Percentiles rank a stretch among this genome's conserved stretches.
These are phyloP conservation scores for Ganaspis brasiliensis DNA, from an alignment of 2,888 invertebrate genomes.

Conservation along the genomic window DNA sequence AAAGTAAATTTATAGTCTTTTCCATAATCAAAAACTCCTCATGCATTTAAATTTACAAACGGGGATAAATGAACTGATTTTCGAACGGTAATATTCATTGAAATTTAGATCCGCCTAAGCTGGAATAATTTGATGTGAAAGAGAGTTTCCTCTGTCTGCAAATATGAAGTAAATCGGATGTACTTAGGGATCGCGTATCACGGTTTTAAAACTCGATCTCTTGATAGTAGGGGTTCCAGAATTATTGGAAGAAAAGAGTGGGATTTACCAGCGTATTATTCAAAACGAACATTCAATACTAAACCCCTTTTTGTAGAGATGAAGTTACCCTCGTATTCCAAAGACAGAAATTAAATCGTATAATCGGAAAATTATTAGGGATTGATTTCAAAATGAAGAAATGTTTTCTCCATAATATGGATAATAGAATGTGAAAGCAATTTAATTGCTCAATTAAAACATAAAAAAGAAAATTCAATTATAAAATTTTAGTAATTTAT, in stretches of 20 bases:
- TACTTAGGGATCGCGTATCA: slow-evolving; percentile 14
- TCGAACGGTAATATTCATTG: background rate
- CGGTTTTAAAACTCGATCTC: slow-evolving; percentile 10
- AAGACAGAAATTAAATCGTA: too few species aligned
- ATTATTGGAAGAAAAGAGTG: slow-evolving; percentile 1
- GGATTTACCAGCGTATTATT: slow-evolving; percentile 29
- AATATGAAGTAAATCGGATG: slow-evolving; percentile 29
- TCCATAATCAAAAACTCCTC: too few species aligned
- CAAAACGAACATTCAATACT: slow-evolving; percentile 13
- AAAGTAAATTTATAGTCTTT: too few species aligned
- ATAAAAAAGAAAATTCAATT: too few species aligned
- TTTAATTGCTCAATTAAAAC: too few species aligned
- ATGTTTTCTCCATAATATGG: too few species aligned
- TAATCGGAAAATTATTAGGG: too few species aligned
- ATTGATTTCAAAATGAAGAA: too few species aligned
- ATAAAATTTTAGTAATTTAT: too few species aligned
- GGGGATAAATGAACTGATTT: background rate
- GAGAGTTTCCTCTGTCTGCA: background rate
- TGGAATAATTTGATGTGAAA: slow-evolving; percentile 13
- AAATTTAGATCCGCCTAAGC: background rate
- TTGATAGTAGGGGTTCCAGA: background rate
- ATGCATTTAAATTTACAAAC: background rate
- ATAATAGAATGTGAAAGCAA: too few species aligned
- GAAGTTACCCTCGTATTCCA: too few species aligned
- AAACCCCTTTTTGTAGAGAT: background rate